Evolutionary conservation across 2,797 vertebrate species (phyloP).

Genomic region (Danio aesculapii): DNA sequence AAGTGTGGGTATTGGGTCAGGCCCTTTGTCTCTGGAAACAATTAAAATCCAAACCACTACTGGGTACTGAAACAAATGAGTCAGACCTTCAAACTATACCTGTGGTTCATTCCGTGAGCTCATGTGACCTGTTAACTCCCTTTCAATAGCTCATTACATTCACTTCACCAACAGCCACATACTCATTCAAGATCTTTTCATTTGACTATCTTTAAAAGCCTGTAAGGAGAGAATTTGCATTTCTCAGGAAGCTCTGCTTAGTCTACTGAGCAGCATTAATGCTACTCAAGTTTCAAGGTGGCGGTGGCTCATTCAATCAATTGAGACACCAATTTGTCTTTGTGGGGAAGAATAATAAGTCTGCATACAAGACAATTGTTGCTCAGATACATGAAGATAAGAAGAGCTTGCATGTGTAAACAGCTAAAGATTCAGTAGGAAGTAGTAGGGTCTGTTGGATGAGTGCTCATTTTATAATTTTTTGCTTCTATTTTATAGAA

Average conservation of each 20-base stretch:
- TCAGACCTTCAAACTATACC: conserved; percentile 9
- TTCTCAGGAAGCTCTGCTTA: neutral
- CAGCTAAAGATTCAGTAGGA: too few species aligned
- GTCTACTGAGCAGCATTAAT: too few species aligned
- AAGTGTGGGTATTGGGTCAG: neutral
- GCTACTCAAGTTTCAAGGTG: too few species aligned
- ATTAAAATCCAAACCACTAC: neutral
- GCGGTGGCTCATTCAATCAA: too few species aligned
- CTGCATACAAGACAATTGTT: too few species aligned
- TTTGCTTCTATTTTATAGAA: too few species aligned
- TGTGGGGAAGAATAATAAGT: too few species aligned
- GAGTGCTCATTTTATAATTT: too few species aligned
- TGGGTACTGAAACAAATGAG: neutral
- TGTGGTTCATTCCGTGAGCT: neutral
- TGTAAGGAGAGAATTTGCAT: neutral
- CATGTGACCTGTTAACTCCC: neutral
- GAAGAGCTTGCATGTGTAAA: too few species aligned
- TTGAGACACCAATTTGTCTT: too few species aligned
- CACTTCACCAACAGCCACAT: neutral
- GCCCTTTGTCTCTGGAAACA: neutral
- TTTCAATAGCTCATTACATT: neutral
- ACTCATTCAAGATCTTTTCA: neutral
- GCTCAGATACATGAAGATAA: too few species aligned
- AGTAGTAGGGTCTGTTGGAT: too few species aligned
- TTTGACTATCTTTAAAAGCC: conserved; percentile 13